Base-by-base conservation (phyloP, 2,113 vertebrate species). In the Ptilorrhoa leucosticta region DNA sequence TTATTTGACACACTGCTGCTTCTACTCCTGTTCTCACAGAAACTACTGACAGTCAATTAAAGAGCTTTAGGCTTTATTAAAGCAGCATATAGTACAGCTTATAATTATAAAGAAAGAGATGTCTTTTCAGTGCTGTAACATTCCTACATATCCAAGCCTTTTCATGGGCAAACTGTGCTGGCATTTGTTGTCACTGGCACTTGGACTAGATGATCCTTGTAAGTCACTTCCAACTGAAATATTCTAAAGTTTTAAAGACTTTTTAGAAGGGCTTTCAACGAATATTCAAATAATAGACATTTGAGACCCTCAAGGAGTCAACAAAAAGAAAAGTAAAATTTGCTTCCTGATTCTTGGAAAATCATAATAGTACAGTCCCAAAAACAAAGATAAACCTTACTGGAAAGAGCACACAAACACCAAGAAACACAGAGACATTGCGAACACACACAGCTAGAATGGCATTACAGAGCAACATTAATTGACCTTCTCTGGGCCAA, bases 401-500 rank as follows among this genome's bases (percentile, higher is more conserved):
- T 68, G 18, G 20, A 27, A 42, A 37, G 50, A 40, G 27, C 40
- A 73, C 9, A 68, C 23, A 27, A 47, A 80, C 20, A 27, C 39
- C 1, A 1, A 71, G 42, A 76, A 79, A 58, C 57, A 66, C n/a
- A 39, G 28, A 64, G 39, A 48, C 24, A 37, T 20, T 16, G 35
- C 3, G 26, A 51, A 44, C 8, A 27, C 17, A 39, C 8, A 28
- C 14, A 40, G 54, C 45, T 40, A 33, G 57, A 91, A 26, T 14
- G 8, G 23, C 35, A 44, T 28, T 57, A 16, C 7, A 86, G 33
- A 37, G 39, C 58, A 96, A 94, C 33, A 65, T 15, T 60, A 27
- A 45, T n/a, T 82, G 98, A 99, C 99, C 98, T 99, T 98, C 70
- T 98, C 98, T n/a, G 97, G 97, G 95, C 99, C 98, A 84, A 99